These are phyloP conservation scores for Jordanella pulchra DNA, from an alignment of 2,797 vertebrate genomes.

Conservation along the genomic window DNA sequence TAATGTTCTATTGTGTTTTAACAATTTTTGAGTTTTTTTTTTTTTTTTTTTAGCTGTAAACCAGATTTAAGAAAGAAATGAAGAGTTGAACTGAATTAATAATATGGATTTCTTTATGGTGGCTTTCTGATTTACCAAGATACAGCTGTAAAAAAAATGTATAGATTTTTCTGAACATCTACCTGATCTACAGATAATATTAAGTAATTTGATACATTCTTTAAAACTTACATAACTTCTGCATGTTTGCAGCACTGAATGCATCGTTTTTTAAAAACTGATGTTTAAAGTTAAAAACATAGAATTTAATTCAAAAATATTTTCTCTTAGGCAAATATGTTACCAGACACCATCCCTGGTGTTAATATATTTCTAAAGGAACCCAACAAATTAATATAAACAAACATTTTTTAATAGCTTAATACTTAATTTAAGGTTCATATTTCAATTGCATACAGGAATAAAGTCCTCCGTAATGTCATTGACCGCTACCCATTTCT, in stretches of 20 bases:
- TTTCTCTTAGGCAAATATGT: constrained; percentile 9
- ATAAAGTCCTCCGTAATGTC: neutral
- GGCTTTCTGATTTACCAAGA: neutral
- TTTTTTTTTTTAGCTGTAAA: neutral
- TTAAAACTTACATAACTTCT: neutral
- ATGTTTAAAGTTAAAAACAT: neutral
- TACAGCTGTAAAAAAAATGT: neutral
- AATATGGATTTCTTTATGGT: neutral
- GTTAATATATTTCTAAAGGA: neutral
- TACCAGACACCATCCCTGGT: neutral
- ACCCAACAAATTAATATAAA: neutral
- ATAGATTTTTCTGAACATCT: neutral
- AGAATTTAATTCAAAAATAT: neutral
- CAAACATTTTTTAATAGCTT: constrained; percentile 4
- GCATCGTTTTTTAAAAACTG: neutral
- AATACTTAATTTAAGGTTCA: neutral
- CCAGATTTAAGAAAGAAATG: neutral
- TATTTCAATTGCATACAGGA: neutral
- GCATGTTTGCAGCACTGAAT: neutral
- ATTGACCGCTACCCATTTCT: neutral
- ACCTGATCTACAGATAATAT: neutral
- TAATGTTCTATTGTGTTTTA: neutral
- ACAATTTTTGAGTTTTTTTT: neutral
- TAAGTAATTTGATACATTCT: neutral
- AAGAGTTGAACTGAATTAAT: neutral